Evolutionary conservation across 1,140 invertebrate genomes (phyloP), one percentile per base, ranked within the genome.

Genomic region (Aricia agestis): DNA sequence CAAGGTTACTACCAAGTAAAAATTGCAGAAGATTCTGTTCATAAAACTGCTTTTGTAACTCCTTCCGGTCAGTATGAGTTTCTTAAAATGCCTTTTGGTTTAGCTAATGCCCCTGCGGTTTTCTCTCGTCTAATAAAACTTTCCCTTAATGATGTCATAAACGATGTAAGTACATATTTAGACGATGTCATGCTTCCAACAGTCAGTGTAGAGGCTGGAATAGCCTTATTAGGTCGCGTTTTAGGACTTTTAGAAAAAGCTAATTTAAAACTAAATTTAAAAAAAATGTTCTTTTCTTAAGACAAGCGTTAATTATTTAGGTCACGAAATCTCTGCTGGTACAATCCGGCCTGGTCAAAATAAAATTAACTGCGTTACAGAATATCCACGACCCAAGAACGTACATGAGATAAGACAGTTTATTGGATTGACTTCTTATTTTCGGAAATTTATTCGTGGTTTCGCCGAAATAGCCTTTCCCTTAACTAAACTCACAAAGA

Each of bases 221-320:
- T 25, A 25, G 3, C 25, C 25, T 25, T 25, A 25, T 25, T 25
- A 25, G 25, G 25, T 25, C 25, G 25, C 25, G 25, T 25, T 25
- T 25, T 25, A 25, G 25, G 25, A 73, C 32, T 72, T 17, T 63
- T 74, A 15, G 25, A 70, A 42, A 17, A 45, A 4, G 71, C 70
- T 4, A 70, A 70, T 68, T 61, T 75, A 25, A 70, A 65, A 11
- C 63, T 75, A 42, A 75, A 72, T 32, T 45, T 75, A 25, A 57
- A 36, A n/a, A 5, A 75, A 75, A 58, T 75, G 71, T 59, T 65
- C 25, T 17, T 75, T 75, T 17, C 41, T 75, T 5, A 36, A 67
- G 32, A 68, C 58, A 13, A 52, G 25, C 5, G 68, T 74, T n/a
- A 59, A 70, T 0, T 75, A 75, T 59, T 68, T 75, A 13, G 74